Conservation (phyloP, 2,888 invertebrate genomes). For the Drosophila rellima region DNA sequence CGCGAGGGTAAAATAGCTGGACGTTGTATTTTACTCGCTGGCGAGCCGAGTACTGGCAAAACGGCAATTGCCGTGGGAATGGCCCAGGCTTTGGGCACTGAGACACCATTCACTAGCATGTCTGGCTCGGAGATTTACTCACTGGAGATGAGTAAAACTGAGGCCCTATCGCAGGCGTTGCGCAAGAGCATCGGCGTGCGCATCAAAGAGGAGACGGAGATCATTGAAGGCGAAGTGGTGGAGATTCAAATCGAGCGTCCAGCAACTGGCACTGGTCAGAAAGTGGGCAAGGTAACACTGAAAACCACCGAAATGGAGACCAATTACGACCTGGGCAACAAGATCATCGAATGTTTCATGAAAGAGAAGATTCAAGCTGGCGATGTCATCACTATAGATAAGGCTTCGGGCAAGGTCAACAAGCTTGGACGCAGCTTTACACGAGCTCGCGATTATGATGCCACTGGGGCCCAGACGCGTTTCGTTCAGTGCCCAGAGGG, state of each 20-base stretch:
- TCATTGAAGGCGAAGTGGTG: slow-evolving; percentile 99
- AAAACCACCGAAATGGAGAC: slow-evolving; percentile 99
- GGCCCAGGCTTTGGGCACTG: slow-evolving; percentile 95
- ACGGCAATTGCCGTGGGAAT: slow-evolving; percentile 99
- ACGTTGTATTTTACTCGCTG: slow-evolving; percentile 96
- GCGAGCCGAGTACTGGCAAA: slow-evolving; percentile 99
- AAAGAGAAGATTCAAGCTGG: slow-evolving; percentile 98
- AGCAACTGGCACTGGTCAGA: slow-evolving; percentile 92
- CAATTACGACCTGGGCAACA: slow-evolving; percentile 98
- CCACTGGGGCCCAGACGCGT: slow-evolving; percentile 94
- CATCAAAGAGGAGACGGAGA: slow-evolving; percentile 99
- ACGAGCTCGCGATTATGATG: slow-evolving; percentile 98
- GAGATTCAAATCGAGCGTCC: slow-evolving; percentile 98
- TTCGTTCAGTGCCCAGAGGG: slow-evolving; percentile 99
- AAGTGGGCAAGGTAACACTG: slow-evolving; percentile 95
- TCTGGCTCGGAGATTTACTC: slow-evolving; percentile 99
- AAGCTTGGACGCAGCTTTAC: slow-evolving; percentile 97
- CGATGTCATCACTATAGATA: slow-evolving; percentile 99
- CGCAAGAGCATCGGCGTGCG: slow-evolving; percentile 98
- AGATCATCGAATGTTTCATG: slow-evolving; percentile 98
- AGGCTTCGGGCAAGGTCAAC: slow-evolving; percentile 97
- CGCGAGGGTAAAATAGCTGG: slow-evolving; percentile 99
- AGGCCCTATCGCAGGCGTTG: slow-evolving; percentile 98
- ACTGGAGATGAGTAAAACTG: slow-evolving; percentile 99
- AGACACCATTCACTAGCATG: slow-evolving; percentile 99